Conservation (phyloP, 1,140 invertebrate species). For the Atta cephalotes region DNA sequence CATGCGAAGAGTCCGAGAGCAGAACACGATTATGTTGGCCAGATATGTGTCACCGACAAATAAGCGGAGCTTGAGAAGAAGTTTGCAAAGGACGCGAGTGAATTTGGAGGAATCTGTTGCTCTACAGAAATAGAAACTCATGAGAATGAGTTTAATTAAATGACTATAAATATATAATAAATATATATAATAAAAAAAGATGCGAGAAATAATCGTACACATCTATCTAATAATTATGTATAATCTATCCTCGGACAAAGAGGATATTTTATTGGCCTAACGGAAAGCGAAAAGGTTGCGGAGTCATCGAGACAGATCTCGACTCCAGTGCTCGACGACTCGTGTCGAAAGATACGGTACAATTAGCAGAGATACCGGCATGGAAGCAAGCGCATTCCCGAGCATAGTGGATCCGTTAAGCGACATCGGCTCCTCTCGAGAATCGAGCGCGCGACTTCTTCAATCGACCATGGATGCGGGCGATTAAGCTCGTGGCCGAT, state of each 20-base stretch:
- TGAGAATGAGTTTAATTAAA: conserved; percentile 2
- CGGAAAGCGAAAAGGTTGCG: conserved; percentile 32
- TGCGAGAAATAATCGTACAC: neutral
- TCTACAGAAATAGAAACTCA: neutral
- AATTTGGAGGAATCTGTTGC: neutral
- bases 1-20: conserved; percentile 76
- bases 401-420: conserved; percentile 66
- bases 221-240: neutral
- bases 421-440: conserved; percentile 64
- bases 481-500: conserved; percentile 73
- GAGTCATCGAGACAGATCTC: conserved; percentile 46
- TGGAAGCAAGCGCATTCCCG: conserved; percentile 61
- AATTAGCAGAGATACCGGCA: conserved; percentile 70
- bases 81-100: neutral
- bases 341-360: conserved; percentile 73
- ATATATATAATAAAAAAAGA: too few relatives aligned
- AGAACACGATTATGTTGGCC: conserved; percentile 80
- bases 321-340: conserved; percentile 50
- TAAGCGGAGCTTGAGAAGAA: conserved; percentile 49
- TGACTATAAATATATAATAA: neutral
- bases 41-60: conserved; percentile 77
- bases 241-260: conserved; percentile 14
- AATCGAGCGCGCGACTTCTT: conserved; percentile 40
- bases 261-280: conserved; percentile 13
- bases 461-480: conserved; percentile 61